Evolutionary conservation across 2,797 vertebrate species (phyloP), one percentile per base, ranked within the genome.

Genomic region (Ciconia nigra): DNA sequence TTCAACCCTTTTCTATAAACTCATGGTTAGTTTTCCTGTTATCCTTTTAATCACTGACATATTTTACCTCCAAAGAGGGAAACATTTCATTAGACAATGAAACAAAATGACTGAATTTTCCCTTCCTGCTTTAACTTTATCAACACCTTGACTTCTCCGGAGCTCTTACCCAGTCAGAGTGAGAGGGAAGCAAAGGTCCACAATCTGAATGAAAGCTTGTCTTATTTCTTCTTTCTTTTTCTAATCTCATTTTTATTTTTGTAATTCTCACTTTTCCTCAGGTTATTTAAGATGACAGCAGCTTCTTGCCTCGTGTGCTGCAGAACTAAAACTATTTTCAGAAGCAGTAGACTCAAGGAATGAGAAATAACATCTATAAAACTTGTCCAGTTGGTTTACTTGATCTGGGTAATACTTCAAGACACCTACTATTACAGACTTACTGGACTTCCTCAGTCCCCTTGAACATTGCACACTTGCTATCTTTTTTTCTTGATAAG

Each of bases 171-270:
- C 19, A 47, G 11, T 37, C 39, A 73, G 37, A 89, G 15, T 0
- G 2, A 82, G 33, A 78, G 8, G 25, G 54, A 92, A 76, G n/a
- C 42, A 78, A 79, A 25, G 59, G 6, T 3, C 13, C 37, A 35
- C 0, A 0, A 57, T 74, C 33, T 24, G 54, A 94, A 87, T 37
- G n/a, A 58, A 84, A 89, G 9, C 21, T 65, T 69, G 21, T 57
- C 54, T 66, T 80, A 21, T 35, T 82, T 79, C 6, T 52, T 58
- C 42, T 54, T 89, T 57, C 11, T 66, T 93, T 72, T 65, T 18
- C 76, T 76, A 82, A 55, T 69, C 37, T 72, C 19, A n/a, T 41
- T 92, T 93, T 94, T 80, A 44, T 82, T 95, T 92, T 62, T 93
- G 15, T 42, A 88, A 79, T 66, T 95, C 46, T 87, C 21, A 29